Evolutionary conservation across 1,140 invertebrate species (phyloP).

Genomic region (Heliconius nattereri): DNA sequence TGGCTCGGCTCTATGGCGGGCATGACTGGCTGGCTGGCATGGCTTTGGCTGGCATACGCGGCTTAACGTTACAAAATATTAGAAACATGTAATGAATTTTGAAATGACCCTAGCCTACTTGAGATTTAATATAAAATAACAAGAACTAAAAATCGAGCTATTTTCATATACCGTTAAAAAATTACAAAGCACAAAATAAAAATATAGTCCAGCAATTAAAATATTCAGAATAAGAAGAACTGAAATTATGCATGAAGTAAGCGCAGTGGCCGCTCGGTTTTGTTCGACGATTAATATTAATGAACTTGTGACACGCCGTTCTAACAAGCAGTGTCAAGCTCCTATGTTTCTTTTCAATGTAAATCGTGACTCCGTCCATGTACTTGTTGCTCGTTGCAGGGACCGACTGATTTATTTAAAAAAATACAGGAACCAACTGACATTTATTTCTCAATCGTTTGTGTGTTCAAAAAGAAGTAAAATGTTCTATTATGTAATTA

Average conservation of each 20-base stretch:
- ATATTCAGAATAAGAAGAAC: slow-evolving; percentile 57
- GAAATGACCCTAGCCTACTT: background rate
- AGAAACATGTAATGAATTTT: background rate
- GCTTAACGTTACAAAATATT: no score
- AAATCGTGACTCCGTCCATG: slow-evolving; percentile 59
- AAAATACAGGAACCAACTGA: background rate
- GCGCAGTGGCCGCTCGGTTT: slow-evolving; percentile 59
- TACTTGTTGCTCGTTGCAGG: slow-evolving; percentile 64
- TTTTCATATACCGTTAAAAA: slow-evolving; percentile 20
- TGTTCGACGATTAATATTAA: slow-evolving; percentile 72
- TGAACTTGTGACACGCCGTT: slow-evolving; percentile 68
- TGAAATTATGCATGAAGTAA: slow-evolving; percentile 73
- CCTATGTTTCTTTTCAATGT: slow-evolving; percentile 71
- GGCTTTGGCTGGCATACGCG: no score
- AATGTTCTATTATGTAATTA: no score
- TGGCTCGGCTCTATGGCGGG: no score
- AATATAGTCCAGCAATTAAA: slow-evolving; percentile 57
- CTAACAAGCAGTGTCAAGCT: slow-evolving; percentile 51
- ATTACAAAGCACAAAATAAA: slow-evolving; percentile 49
- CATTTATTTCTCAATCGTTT: slow-evolving; percentile 12
- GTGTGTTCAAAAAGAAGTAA: background rate
- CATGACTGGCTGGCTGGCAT: no score
- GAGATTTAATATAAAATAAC: no score
- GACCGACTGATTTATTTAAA: slow-evolving; percentile 35
- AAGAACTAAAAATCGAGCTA: no score